Conservation (phyloP, 2,113 vertebrate species). For the Platichthys stellatus region DNA sequence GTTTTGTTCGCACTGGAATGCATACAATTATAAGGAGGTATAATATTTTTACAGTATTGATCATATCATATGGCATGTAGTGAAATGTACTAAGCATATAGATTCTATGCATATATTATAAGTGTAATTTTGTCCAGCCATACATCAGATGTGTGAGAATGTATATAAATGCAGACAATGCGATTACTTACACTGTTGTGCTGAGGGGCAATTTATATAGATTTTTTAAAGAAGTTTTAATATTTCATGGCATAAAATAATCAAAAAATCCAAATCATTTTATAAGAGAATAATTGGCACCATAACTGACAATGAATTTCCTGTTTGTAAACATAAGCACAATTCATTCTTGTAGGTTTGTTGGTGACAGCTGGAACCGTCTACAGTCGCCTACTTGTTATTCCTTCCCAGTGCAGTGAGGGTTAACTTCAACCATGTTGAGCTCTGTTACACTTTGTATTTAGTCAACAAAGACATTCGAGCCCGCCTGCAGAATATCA, state of each 20-base stretch:
- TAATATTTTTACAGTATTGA: not conserved
- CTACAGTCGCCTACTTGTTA: not conserved
- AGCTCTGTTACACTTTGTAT: constrained; percentile 4
- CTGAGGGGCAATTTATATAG: not conserved
- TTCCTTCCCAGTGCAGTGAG: not conserved
- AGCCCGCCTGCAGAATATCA: not conserved
- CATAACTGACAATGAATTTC: too few relatives aligned
- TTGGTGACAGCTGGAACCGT: not conserved
- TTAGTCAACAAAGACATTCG: constrained; percentile 16
- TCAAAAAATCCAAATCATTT: not conserved
- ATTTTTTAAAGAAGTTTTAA: not conserved
- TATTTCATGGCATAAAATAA: not conserved
- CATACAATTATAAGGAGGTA: not conserved
- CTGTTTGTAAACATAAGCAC: not conserved
- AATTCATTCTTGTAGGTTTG: not conserved
- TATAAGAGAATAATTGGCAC: too few relatives aligned
- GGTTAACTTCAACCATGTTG: constrained; percentile 1
- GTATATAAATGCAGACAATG: not conserved
- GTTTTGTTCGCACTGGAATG: not conserved
- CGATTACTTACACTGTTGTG: not conserved
- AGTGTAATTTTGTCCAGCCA: too few relatives aligned
- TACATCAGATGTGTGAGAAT: too few relatives aligned
- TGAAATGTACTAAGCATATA: not conserved
- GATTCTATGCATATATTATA: not conserved
- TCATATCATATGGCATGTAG: not conserved